Percentiles rank a stretch among this genome's conserved stretches.
Conservation (phyloP, 2,888 invertebrate species). For the Orthonychiurus folsomi region DNA sequence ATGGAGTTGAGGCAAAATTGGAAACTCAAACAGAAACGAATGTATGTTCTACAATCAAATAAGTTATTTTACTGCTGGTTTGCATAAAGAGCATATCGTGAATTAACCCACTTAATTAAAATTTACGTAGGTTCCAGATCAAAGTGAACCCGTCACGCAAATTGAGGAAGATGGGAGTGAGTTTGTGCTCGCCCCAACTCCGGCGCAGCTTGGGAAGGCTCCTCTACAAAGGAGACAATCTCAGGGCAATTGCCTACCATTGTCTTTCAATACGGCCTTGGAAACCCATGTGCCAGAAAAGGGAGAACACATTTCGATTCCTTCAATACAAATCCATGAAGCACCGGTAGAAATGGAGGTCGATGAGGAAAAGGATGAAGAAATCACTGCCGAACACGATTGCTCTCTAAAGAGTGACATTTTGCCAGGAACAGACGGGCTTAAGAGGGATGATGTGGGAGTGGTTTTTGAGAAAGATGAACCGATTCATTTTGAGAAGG, state of each 20-base stretch:
- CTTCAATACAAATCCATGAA: slow-evolving; percentile 7
- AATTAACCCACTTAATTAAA: no score
- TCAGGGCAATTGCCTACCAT: slow-evolving; percentile 53
- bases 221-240: slow-evolving; percentile 80
- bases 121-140: no score
- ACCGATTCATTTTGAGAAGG: background rate
- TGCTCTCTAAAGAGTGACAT: slow-evolving; percentile 8
- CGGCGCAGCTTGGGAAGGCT: slow-evolving; percentile 83
- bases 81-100: no score
- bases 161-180: slow-evolving; percentile 40
- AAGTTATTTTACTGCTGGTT: no score
- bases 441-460: background rate
- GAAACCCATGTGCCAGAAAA: background rate
- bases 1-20: no score
- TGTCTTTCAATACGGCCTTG: slow-evolving; percentile 27
- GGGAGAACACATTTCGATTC: background rate
- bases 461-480: slow-evolving; percentile 9
- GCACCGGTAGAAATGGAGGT: slow-evolving; percentile 9
- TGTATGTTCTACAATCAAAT: no score
- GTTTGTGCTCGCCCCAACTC: slow-evolving; percentile 83
- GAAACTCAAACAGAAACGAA: no score
- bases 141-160: no score
- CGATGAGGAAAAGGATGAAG: slow-evolving; percentile 10
- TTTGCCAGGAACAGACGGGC: background rate
- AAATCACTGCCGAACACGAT: slow-evolving; percentile 2